Conservation (phyloP, 2,797 vertebrate species). For the Euthynnus affinis region DNA sequence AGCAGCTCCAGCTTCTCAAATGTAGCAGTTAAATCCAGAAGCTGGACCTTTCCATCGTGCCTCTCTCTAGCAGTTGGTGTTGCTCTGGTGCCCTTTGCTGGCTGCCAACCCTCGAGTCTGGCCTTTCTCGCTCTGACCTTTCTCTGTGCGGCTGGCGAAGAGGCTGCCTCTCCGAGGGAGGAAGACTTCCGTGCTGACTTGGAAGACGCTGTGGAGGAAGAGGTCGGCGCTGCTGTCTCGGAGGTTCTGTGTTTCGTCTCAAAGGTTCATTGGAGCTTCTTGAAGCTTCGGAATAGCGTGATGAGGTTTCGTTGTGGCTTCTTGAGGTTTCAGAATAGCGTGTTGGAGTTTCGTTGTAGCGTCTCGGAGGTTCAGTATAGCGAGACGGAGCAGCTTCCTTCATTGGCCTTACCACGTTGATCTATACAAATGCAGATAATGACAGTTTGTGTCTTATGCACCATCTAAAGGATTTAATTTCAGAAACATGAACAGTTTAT, state of each 20-base stretch:
- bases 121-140: constrained; percentile 29
- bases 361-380: constrained; percentile 10
- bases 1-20: constrained; percentile 4
- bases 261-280: too few species aligned
- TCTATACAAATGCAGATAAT: constrained; percentile 54
- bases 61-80: constrained; percentile 70
- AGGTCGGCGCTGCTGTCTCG: neutral
- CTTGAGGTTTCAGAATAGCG: neutral
- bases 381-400: constrained; percentile 24
- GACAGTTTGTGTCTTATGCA: neutral
- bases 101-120: constrained; percentile 23
- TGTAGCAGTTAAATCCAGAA: constrained; percentile 81
- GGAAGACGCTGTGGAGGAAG: constrained; percentile 27
- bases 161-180: constrained; percentile 57
- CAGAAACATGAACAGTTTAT: neutral
- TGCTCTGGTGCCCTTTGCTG: constrained; percentile 63
- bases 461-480: neutral
- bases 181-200: constrained; percentile 51
- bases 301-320: too few species aligned
- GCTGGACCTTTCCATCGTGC: constrained; percentile 77
- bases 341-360: neutral
- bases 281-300: too few species aligned
- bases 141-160: constrained; percentile 41
- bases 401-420: constrained; percentile 47
- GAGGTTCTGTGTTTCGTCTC: too few species aligned